Evolutionary conservation across 2,797 vertebrate genomes (phyloP).

Genomic region (Acestrorhynchus altus): DNA sequence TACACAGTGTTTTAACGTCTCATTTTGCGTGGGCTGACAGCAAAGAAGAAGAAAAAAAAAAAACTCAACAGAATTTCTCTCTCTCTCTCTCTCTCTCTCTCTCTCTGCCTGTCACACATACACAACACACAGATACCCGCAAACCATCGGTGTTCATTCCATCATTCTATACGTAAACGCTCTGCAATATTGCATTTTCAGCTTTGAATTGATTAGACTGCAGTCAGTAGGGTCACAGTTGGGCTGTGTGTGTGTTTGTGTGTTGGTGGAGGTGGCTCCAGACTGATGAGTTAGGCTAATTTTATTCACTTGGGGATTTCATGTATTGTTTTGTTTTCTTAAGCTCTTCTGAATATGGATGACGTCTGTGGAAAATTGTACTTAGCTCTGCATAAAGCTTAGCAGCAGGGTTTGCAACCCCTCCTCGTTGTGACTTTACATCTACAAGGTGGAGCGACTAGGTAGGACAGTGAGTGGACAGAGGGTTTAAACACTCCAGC

Average conservation of each 20-base stretch:
- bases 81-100: not conserved
- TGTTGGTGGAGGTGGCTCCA: constrained; percentile 16
- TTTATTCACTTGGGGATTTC: constrained; percentile 21
- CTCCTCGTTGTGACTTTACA: not conserved
- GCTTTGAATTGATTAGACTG: constrained; percentile 9
- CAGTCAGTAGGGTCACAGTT: not conserved
- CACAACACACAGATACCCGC: not conserved
- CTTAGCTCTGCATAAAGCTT: constrained; percentile 10
- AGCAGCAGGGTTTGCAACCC: not conserved
- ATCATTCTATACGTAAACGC: not conserved
- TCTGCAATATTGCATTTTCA: constrained; percentile 20
- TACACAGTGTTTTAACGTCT: constrained; percentile 25
- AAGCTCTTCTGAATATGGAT: constrained; percentile 12
- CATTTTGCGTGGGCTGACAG: constrained; percentile 17
- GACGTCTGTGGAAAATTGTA: constrained; percentile 18
- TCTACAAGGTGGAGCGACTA: no score
- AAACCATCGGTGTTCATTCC: constrained; percentile 16
- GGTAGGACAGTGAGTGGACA: no score
- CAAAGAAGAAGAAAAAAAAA: no score
- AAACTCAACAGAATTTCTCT: not conserved
- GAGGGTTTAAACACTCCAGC: no score
- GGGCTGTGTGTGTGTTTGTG: constrained; percentile 8
- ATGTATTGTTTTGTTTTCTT: constrained; percentile 16
- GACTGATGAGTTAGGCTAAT: constrained; percentile 29
- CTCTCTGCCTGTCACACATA: not conserved